Conservation (phyloP, 2,113 vertebrate species). For the Mola mola region DNA sequence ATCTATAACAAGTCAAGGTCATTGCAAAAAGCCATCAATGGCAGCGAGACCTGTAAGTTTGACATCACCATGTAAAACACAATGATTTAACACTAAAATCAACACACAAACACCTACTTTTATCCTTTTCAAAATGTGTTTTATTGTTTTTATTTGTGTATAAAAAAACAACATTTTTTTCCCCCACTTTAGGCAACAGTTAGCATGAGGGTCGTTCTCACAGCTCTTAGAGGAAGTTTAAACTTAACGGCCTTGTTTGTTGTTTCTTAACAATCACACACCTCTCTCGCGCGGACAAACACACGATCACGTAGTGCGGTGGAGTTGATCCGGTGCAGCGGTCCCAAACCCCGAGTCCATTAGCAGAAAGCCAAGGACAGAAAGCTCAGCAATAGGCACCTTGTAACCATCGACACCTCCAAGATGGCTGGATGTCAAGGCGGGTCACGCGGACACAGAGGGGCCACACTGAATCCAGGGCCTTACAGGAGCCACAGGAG, state of each 20-base stretch:
- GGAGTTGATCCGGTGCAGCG: slow-evolving; percentile 68
- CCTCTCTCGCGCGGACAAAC: slow-evolving; percentile 53
- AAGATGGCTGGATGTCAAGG: slow-evolving; percentile 56
- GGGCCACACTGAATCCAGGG: slow-evolving; percentile 46
- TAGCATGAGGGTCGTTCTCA: slow-evolving; percentile 75
- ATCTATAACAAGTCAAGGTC: too few species aligned
- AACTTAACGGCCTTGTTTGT: slow-evolving; percentile 52
- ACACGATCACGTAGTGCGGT: slow-evolving; percentile 65
- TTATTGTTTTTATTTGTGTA: slow-evolving; percentile 80
- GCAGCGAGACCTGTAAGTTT: too few species aligned
- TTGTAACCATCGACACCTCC: slow-evolving; percentile 59
- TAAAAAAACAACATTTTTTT: slow-evolving; percentile 76
- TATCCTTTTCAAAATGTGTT: slow-evolving; percentile 64
- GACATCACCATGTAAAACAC: too few species aligned
- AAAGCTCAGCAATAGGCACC: slow-evolving; percentile 61
- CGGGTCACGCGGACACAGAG: slow-evolving; percentile 51
- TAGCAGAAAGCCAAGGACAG: slow-evolving; percentile 58
- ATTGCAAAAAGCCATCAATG: too few species aligned
- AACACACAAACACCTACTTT: background rate
- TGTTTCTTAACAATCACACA: slow-evolving; percentile 36
- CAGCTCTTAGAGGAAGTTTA: slow-evolving; percentile 68
- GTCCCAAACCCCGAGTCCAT: slow-evolving; percentile 72
- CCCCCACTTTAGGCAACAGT: slow-evolving; percentile 79
- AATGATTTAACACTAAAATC: background rate
- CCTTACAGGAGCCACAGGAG: slow-evolving; percentile 43